Evolutionary conservation across 2,888 invertebrate genomes (phyloP).

Genomic region (Brachyptera risi): DNA sequence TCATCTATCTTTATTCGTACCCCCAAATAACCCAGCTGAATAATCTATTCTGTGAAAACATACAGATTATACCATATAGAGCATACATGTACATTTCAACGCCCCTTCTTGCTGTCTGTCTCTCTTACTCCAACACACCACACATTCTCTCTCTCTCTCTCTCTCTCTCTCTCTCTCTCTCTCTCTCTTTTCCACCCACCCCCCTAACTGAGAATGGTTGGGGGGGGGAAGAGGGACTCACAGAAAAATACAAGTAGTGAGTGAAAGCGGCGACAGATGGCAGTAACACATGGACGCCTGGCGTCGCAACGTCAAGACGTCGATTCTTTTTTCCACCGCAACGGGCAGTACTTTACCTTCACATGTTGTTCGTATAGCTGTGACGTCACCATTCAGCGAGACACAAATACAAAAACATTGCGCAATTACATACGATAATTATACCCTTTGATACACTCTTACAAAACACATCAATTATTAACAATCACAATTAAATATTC

Average conservation of each 20-base stretch:
- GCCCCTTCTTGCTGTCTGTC: too few relatives aligned
- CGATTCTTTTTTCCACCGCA: neutral
- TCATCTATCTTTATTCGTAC: too few relatives aligned
- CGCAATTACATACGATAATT: neutral
- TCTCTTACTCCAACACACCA: too few relatives aligned
- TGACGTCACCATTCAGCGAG: neutral
- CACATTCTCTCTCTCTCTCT: too few relatives aligned
- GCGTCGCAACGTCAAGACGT: constrained; percentile 12
- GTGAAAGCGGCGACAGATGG: constrained; percentile 24
- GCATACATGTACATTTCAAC: too few relatives aligned
- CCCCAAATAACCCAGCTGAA: too few relatives aligned
- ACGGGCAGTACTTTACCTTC: too few relatives aligned
- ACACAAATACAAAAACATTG: neutral
- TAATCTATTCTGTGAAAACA: too few relatives aligned
- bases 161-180: too few relatives aligned
- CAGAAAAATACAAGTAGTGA: constrained; percentile 29
- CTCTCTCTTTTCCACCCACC: too few relatives aligned
- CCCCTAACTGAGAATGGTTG: neutral
- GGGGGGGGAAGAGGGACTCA: neutral
- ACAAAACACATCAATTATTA: constrained; percentile 1
- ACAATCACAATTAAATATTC: neutral
- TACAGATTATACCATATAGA: too few relatives aligned
- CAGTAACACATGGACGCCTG: constrained; percentile 24
- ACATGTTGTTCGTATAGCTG: neutral
- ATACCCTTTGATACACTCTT: neutral